Percentiles rank a stretch among this genome's conserved stretches.
These are phyloP conservation scores for Ceyx margarethae DNA, from an alignment of 2,113 vertebrate genomes.

Conservation along the genomic window DNA sequence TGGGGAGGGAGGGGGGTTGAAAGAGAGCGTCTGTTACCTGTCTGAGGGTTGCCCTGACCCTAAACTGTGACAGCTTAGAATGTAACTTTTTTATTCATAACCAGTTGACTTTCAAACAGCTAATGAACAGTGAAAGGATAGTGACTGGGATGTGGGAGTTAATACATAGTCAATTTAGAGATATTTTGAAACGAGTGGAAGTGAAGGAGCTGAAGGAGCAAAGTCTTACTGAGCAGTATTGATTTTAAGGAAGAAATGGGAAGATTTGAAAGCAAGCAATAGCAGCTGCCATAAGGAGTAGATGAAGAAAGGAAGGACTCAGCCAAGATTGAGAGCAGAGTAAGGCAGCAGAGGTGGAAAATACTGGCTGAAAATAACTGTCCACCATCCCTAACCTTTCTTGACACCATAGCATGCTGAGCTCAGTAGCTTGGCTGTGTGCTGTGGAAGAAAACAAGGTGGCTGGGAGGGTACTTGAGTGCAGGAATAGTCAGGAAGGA, in stretches of 20 bases:
- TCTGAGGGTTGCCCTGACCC: too few species aligned
- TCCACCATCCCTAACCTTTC: background rate
- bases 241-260: background rate
- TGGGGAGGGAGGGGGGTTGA: too few species aligned
- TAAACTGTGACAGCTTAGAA: background rate
- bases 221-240: background rate
- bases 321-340: background rate
- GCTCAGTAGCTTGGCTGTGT: background rate
- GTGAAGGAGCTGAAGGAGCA: background rate
- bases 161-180: background rate
- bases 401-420: background rate
- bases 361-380: background rate
- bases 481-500: background rate
- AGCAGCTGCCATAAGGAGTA: background rate
- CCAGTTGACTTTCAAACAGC: background rate
- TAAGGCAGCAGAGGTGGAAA: background rate
- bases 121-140: background rate
- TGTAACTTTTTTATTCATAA: background rate
- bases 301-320: background rate
- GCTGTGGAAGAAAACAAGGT: background rate
- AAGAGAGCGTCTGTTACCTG: too few species aligned
- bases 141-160: background rate
- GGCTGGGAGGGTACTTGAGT: background rate
- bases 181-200: background rate
- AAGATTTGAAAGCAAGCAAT: background rate